Percentiles rank a stretch among this genome's conserved stretches.
phyloP scores from a whole-genome alignment of 2,113 vertebrate species.

The Microcebus ravelobensis region DNA sequence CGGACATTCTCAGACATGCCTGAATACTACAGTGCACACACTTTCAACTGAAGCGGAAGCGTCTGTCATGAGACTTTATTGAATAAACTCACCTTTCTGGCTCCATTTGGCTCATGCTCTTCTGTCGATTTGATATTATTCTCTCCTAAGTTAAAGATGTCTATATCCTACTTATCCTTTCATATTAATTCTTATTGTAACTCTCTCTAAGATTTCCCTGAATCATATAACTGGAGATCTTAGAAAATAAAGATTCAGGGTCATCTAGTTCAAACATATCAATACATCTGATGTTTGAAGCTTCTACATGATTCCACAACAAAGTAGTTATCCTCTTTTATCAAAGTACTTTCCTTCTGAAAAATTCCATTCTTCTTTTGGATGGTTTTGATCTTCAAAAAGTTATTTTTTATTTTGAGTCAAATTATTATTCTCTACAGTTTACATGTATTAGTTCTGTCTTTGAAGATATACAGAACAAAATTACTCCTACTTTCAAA shows the following conservation, averaged over 20 bases:
- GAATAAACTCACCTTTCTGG: background rate
- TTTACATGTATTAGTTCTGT: background rate
- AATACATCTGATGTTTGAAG: background rate
- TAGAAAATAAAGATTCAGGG: background rate
- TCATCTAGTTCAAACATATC: background rate
- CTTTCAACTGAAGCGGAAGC: background rate
- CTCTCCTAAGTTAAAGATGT: background rate
- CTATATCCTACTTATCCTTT: background rate
- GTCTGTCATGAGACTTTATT: background rate
- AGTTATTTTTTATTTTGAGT: background rate
- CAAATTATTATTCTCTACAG: background rate
- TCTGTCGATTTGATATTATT: background rate
- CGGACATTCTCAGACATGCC: background rate
- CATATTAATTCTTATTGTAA: background rate
- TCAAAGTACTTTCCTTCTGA: slow-evolving; percentile 25
- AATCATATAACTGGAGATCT: background rate
- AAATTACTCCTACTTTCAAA: background rate
- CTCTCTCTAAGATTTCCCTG: background rate
- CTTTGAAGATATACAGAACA: background rate
- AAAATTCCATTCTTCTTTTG: background rate
- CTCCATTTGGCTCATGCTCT: background rate
- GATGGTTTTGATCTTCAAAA: background rate
- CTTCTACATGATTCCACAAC: background rate
- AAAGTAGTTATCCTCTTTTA: background rate
- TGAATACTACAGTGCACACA: background rate